Base-by-base conservation (phyloP, 2,113 vertebrate genomes). In the Leiothrix lutea region DNA sequence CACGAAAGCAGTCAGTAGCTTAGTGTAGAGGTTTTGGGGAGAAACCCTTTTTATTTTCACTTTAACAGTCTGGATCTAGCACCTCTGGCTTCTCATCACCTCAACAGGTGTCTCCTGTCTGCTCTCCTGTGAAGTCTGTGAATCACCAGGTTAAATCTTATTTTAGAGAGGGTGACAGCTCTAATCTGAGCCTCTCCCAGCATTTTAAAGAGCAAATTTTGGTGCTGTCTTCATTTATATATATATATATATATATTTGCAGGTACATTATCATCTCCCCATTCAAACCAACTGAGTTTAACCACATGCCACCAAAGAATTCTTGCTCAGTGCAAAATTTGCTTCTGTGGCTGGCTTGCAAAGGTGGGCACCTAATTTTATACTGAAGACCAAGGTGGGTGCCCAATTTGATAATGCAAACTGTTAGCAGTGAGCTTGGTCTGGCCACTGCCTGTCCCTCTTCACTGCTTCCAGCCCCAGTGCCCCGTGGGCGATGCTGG, bases 11-110 rank as follows among this genome's bases (percentile, higher is more conserved):
- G 82, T 60, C 90, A 80, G 36, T 9, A 31, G 66, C 81, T 96
- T 96, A 90, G 47, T 35, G 42, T 70, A 90, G 89, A 94, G 82
- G 64, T 96, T 97, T 92, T 7, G 8, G 69, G 83, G 62, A 80
- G 53, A 95, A 96, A 58, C 74, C 88, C 80, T 91, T 97, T 96
- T 94, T 51, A 79, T 97, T 96, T 62, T 87, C 74, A 44, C 35
- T 29, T 71, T 79, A 62, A 67, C 24, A 74, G 53, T 75, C 47
- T 3, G 17, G 62, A 79, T 94, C 57, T 5, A 21, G 22, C 2
- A 12, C 20, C 31, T 66, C 74, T 61, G 78, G 51, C 58, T 95
- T 93, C 36, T 44, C 31, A 1, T 14, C 1, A 1, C 24, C 23
- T 38, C 10, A 4, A 13, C 58, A 36, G 33, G 15, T 86, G 61